A percentile compares a stretch with the other conserved stretches of the same genome.
Conservation (phyloP, 2,113 vertebrate genomes). For the Epinephelus cyanopodus region DNA sequence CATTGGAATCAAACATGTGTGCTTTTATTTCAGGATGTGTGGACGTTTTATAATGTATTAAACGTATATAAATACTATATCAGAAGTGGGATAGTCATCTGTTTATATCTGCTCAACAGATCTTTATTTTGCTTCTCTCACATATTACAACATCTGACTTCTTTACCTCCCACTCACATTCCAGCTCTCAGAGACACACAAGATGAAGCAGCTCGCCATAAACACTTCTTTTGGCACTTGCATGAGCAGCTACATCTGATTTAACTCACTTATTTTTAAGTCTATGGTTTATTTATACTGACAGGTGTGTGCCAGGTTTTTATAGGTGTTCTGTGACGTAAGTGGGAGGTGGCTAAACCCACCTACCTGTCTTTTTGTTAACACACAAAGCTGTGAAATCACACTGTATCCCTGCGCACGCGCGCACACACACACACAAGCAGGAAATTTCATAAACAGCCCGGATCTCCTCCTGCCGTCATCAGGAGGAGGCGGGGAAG, state of each 20-base stretch:
- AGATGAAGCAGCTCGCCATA: conserved; percentile 14
- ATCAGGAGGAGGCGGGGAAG: conserved; percentile 78
- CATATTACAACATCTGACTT: conserved; percentile 24
- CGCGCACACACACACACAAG: background rate
- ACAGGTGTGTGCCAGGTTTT: background rate
- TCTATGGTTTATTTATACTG: background rate
- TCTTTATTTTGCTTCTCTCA: background rate
- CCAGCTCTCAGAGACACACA: conserved; percentile 28
- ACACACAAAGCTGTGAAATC: background rate
- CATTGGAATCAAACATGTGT: background rate
- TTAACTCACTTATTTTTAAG: background rate
- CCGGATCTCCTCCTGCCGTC: conserved; percentile 65
- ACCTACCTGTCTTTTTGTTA: background rate
- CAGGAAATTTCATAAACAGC: conserved; percentile 43
- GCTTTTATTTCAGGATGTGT: background rate
- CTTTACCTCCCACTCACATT: conserved; percentile 64
- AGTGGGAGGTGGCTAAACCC: background rate
- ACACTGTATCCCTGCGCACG: background rate
- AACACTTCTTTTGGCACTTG: background rate
- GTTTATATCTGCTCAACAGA: no score
- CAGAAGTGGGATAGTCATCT: background rate
- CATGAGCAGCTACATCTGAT: background rate
- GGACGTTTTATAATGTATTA: background rate
- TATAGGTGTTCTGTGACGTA: background rate
- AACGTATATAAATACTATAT: background rate